Base-by-base conservation (phyloP, 2,113 vertebrate species). In the Eubucco bourcierii region DNA sequence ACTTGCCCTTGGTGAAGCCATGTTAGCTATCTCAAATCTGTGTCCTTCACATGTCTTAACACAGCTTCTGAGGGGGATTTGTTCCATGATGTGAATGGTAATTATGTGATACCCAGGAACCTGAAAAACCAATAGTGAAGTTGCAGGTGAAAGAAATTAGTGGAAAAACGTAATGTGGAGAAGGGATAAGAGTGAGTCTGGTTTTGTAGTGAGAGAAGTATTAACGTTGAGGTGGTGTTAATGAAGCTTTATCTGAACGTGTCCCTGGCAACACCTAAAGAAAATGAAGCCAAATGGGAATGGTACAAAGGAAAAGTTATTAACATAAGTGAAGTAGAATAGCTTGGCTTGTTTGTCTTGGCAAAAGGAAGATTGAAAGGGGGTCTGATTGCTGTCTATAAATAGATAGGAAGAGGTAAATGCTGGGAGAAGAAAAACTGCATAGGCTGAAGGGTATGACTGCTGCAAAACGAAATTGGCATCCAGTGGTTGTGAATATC, bases 321-420 rank as follows among this genome's bases (percentile, higher is more conserved):
- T 85, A 80, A 66, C 5, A 1, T 82, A 64, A 89, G 18, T 75
- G 63, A 76, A 90, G 79, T 66, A 81, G 77, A 86, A 84, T 80
- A 89, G 67, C 60, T 76, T 73, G 78, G 16, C 52, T 80, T 92
- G 79, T 91, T 96, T 94, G 65, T 84, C 52, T 80, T 80, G 76
- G 79, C 56, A 90, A 94, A 94, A 87, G 87, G 87, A 89, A 85
- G 82, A 61, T 33, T 83, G 85, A 91, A 92, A 80, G 52, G 33
- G 15, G n/a, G 83, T 90, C 75, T 94, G 72, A 91, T 90, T 82
- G 82, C 84, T 78, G 3, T 74, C 79, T 95, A 53, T 90, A 96
- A 93, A 92, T 88, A 58, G 8, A 85, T 67, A 13, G 33, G 78
- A 47, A 87, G 76, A 91, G 76, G 82, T 87, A 55, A 82, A 64